Evolutionary conservation across 2,113 vertebrate genomes (phyloP).

Genomic region (Myrmecobius fasciatus): DNA sequence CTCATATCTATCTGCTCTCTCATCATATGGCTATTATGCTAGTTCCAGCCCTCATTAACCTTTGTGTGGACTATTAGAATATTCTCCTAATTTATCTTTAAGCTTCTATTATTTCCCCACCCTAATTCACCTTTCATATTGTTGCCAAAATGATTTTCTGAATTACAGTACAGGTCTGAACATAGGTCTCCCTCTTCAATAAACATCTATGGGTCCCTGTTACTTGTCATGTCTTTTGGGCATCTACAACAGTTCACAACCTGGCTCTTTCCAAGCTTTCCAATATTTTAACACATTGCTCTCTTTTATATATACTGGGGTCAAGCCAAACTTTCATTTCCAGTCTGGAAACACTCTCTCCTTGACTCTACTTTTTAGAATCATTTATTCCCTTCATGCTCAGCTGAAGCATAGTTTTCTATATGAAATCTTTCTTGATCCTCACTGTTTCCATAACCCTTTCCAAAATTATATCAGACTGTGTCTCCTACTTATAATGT

Average conservation of each 20-base stretch:
- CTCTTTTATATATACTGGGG: neutral
- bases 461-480: neutral
- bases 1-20: neutral
- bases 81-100: neutral
- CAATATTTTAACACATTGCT: neutral
- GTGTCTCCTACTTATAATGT: neutral
- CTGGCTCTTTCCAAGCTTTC: neutral
- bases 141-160: neutral
- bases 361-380: neutral
- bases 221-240: neutral
- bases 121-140: neutral
- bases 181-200: neutral
- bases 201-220: neutral
- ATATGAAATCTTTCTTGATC: neutral
- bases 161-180: neutral
- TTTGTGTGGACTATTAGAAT: neutral
- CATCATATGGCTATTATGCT: neutral
- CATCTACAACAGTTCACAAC: neutral
- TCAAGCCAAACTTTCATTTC: neutral
- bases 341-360: neutral
- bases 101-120: neutral
- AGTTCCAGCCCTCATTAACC: neutral
- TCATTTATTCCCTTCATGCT: neutral
- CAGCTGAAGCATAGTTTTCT: neutral
- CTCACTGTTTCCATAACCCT: neutral